Evolutionary conservation across 2,113 vertebrate species (phyloP), one percentile per base, ranked within the genome.

Genomic region (Tinamus guttatus): DNA sequence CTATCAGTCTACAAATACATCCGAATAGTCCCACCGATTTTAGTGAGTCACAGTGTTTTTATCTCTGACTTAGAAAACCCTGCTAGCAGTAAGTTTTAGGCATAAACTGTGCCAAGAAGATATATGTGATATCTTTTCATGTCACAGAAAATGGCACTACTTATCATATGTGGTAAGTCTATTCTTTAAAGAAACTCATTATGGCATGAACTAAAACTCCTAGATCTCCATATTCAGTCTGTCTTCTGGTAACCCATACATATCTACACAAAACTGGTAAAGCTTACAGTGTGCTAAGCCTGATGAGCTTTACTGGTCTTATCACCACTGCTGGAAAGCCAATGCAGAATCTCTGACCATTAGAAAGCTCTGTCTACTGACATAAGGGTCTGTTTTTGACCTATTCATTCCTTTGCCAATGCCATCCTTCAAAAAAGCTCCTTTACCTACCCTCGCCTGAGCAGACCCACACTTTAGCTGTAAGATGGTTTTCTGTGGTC

Each of bases 261-360:
- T 24, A 68, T 20, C 45, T 62, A 81, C 65, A 76, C 32, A 34
- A 13, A 56, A 8, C 8, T 32, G 30, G 9, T 8, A 6, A n/a
- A 1, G 1, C 20, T 85, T 56, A 30, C 27, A 58, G 28, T 90
- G 34, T 34, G 49, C 70, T 49, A 10, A 2, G 3, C 20, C 28
- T 68, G 41, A 5, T 5, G 51, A 76, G 24, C 38, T 45, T 36
- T 54, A 18, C 36, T 12, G 41, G 34, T 62, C 34, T 38, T 36
- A 19, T 9, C 0, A 0, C 14, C 4, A 0, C 20, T 5, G 36
- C 68, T 75, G 28, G 32, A 41, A 75, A 67, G 65, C n/a, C 32
- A 19, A 41, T 78, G 10, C 65, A 60, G 56, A 65, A 16, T 15
- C 25, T 87, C 78, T 68, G 34, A 22, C 1, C 1, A 34, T 38